phyloP scores from a whole-genome alignment of 1,140 invertebrate genomes.

The Marisa cornuarietis region DNA sequence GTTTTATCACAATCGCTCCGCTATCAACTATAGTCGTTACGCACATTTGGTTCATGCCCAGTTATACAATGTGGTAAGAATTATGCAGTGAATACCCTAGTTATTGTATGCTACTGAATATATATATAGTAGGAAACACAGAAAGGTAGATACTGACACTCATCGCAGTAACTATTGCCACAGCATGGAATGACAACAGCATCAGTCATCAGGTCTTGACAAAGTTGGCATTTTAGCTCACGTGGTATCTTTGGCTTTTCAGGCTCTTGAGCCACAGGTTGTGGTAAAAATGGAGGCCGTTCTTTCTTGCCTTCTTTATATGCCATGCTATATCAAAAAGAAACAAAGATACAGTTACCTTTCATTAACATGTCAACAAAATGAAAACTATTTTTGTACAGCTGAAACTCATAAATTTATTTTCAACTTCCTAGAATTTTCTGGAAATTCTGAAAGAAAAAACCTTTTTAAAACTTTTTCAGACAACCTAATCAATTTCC shows the following conservation, averaged over 20 bases:
- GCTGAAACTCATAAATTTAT: too few relatives aligned
- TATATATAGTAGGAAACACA: background rate
- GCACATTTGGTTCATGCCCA: background rate
- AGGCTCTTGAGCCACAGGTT: conserved; percentile 68
- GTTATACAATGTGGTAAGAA: too few relatives aligned
- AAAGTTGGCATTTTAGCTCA: conserved; percentile 90
- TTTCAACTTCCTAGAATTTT: too few relatives aligned
- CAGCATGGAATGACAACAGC: conserved; percentile 97
- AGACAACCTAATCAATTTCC: too few relatives aligned
- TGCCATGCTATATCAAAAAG: conserved; percentile 72
- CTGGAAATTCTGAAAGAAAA: too few relatives aligned
- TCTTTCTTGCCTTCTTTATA: conserved; percentile 80
- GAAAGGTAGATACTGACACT: conserved; percentile 77
- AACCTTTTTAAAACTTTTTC: too few relatives aligned
- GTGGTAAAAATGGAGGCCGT: conserved; percentile 71
- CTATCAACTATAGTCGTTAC: background rate
- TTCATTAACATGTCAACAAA: background rate
- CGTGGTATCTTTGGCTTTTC: conserved; percentile 83
- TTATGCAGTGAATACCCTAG: too few relatives aligned
- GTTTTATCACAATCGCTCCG: background rate
- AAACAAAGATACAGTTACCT: background rate
- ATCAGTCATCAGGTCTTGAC: conserved; percentile 92
- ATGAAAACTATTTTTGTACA: too few relatives aligned
- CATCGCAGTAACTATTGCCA: conserved; percentile 97
- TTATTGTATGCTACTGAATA: too few relatives aligned